Evolutionary conservation across 2,888 invertebrate genomes (phyloP), one percentile per base, ranked within the genome.

Genomic region (Boloria selene): DNA sequence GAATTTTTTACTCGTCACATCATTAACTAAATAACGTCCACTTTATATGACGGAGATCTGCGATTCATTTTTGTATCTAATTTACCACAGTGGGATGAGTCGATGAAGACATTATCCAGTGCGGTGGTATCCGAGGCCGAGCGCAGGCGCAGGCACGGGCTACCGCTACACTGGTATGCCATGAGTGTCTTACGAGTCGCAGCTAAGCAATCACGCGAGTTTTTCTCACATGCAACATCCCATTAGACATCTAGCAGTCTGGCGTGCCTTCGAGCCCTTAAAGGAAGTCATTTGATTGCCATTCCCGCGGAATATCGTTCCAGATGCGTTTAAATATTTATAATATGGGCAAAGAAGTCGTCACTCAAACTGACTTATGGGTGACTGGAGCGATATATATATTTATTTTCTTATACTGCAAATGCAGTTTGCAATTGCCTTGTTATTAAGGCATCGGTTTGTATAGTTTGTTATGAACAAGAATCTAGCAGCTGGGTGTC

Each of bases 251-350:
- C 56, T 61, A n/a, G 22, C 16, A 50, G 26, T 16, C 13, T 16
- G 38, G 31, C 16, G 52, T 53, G 44, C 13, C 17, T 10, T 10
- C n/a, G 10, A 17, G 45, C 49, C 38, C 26, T 55, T 44, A 45
- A 56, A 56, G 56, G 56, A 38, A 44, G 13, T 44, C 55, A 61
- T 65, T 56, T 52, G 50, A 61, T 65, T 61, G 45, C 44, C 38
- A 56, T 56, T 51, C 65, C 16, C 31, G 45, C 22, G 45, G 56
- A 56, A 61, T 38, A 63, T 44, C 42, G 26, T 44, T 56, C 13
- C n/a, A 56, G 1, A 17, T 56, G 54, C 42, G 50, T 55, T 42
- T 16, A 50, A 42, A 63, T 45, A 22, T 56, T 16, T 51, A 16
- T 56, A 51, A 55, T 56, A 63, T 14, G 22, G 13, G 26, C 17